These are phyloP conservation scores for Cyrtonyx montezumae DNA, from an alignment of 2,113 vertebrate genomes.

Conservation along the genomic window DNA sequence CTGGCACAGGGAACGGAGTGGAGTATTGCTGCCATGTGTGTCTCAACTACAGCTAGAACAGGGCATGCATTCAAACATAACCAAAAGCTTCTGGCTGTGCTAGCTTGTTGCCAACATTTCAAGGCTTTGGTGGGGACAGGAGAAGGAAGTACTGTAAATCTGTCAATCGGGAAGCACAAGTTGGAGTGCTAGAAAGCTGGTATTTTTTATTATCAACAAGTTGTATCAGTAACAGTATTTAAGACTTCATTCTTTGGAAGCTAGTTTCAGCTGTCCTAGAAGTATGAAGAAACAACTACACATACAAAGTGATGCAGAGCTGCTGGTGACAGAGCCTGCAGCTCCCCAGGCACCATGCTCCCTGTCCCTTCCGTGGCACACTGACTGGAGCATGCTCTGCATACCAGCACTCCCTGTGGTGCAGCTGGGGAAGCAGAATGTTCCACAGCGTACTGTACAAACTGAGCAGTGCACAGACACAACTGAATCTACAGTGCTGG, in stretches of 20 bases:
- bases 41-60: background rate
- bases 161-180: too few relatives aligned
- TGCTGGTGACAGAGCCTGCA: background rate
- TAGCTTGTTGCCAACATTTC: background rate
- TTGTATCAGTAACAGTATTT: background rate
- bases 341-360: background rate
- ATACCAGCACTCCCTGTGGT: background rate
- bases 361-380: fast-evolving
- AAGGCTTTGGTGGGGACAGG: background rate
- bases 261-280: background rate
- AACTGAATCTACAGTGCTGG: background rate
- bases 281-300: background rate
- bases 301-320: background rate
- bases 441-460: background rate
- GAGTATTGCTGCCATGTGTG: background rate
- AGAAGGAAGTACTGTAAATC: background rate
- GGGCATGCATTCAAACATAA: background rate
- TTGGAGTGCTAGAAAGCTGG: too few relatives aligned
- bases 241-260: background rate
- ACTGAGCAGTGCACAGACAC: background rate
- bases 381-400: background rate
- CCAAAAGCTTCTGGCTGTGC: background rate
- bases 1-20: background rate
- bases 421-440: background rate
- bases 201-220: too few relatives aligned